Evolutionary conservation across 2,113 vertebrate genomes (phyloP).

Genomic region (Anarrhichthys ocellatus): DNA sequence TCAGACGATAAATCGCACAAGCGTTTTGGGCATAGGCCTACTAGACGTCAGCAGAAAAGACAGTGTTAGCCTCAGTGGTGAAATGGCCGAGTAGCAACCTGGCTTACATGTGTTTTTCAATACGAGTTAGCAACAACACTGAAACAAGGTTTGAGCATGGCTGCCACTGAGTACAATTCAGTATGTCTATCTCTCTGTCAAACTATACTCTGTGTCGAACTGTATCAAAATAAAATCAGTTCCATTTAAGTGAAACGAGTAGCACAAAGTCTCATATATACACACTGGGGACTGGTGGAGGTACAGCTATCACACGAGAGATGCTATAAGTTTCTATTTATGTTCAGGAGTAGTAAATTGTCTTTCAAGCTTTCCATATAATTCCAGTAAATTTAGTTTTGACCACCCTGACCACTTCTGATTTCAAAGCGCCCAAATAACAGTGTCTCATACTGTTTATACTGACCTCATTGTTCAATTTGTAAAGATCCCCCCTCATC

Average conservation of each 20-base stretch:
- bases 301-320: conserved; percentile 5
- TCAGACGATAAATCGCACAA: not conserved
- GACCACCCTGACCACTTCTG: conserved; percentile 46
- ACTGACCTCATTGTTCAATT: conserved; percentile 73
- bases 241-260: not conserved
- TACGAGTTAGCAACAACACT: not conserved
- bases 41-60: not conserved
- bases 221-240: conserved; percentile 15
- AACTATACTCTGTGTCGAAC: not conserved
- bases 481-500: conserved; percentile 59
- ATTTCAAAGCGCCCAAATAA: conserved; percentile 61
- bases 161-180: not conserved
- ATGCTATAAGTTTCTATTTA: conserved; percentile 6
- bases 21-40: not conserved
- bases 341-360: conserved; percentile 14
- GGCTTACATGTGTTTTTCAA: conserved; percentile 1
- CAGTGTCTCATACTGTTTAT: conserved; percentile 65
- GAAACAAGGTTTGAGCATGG: not conserved
- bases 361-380: conserved; percentile 40
- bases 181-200: not conserved
- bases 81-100: not conserved
- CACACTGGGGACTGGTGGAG: not conserved
- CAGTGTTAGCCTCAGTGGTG: not conserved
- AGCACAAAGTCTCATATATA: not conserved
- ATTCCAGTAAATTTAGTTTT: conserved; percentile 51